These are phyloP conservation scores for Sceloporus tristichus DNA, from an alignment of 2,113 vertebrate species.

Conservation along the genomic window DNA sequence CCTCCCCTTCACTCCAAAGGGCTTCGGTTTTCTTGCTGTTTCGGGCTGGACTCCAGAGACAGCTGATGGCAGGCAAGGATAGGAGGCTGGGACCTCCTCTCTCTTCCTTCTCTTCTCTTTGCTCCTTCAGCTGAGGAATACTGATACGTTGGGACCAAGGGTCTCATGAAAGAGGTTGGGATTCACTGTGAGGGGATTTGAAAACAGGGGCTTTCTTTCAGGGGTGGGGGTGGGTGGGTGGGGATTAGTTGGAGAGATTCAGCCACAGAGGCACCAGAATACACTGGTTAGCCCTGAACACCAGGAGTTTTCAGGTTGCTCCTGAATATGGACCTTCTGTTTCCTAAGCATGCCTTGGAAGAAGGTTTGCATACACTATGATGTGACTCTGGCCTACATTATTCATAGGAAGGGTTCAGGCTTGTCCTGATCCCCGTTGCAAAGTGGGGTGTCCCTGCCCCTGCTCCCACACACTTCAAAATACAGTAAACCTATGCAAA, in stretches of 20 bases:
- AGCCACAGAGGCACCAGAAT: not conserved
- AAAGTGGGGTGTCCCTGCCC: not conserved
- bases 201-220: not conserved
- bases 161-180: too few species aligned
- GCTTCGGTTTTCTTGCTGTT: not conserved
- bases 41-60: not conserved
- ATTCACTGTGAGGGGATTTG: not conserved
- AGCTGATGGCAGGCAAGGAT: not conserved
- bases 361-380: not conserved
- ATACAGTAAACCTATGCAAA: too few species aligned
- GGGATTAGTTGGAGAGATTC: not conserved
- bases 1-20: too few species aligned
- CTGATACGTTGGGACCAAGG: too few species aligned
- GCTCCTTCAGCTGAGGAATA: not conserved
- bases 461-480: not conserved
- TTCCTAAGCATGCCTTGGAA: not conserved
- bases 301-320: too few species aligned
- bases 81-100: not conserved
- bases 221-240: not conserved
- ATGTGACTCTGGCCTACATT: not conserved
- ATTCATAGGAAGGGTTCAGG: not conserved
- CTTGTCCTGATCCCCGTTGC: not conserved
- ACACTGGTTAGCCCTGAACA: not conserved
- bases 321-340: not conserved
- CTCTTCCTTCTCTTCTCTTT: not conserved